Evolutionary conservation across 2,113 vertebrate species (phyloP).

Genomic region (Willisornis vidua): DNA sequence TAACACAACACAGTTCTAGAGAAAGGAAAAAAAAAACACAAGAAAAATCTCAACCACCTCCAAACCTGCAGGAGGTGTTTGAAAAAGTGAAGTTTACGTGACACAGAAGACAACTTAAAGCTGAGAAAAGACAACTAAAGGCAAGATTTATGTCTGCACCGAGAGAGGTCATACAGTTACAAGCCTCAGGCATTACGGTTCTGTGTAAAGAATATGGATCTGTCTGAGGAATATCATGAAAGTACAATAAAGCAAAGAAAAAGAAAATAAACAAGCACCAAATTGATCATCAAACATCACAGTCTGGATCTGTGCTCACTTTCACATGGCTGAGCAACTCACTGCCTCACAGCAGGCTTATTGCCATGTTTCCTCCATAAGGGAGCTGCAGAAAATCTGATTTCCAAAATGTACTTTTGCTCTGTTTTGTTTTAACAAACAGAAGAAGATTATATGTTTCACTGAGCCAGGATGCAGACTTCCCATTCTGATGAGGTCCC

Average conservation of each 20-base stretch:
- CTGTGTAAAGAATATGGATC: slow-evolving; percentile 26
- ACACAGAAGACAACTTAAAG: slow-evolving; percentile 8
- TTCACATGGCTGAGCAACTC: not conserved
- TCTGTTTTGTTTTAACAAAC: slow-evolving; percentile 16
- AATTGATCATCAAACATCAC: slow-evolving; percentile 30
- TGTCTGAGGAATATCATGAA: not conserved
- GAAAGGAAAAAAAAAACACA: fast-evolving
- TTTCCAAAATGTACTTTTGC: not conserved
- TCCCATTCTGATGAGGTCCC: not conserved
- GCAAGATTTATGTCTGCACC: not conserved
- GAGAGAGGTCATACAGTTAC: not conserved
- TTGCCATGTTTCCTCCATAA: not conserved
- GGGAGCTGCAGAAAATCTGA: not conserved
- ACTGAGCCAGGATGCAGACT: not conserved
- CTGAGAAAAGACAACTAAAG: not conserved
- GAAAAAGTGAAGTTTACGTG: not conserved
- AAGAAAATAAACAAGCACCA: slow-evolving; percentile 24
- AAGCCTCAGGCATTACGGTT: slow-evolving; percentile 15
- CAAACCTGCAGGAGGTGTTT: not conserved
- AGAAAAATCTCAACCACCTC: not conserved
- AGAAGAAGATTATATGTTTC: slow-evolving; percentile 45
- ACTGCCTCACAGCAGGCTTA: slow-evolving; percentile 23
- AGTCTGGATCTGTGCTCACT: not conserved
- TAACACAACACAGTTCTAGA: not conserved
- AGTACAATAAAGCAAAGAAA: not conserved